Evolutionary conservation across 1,140 invertebrate genomes (phyloP), one percentile per base, ranked within the genome.

Genomic region (Popillia japonica): DNA sequence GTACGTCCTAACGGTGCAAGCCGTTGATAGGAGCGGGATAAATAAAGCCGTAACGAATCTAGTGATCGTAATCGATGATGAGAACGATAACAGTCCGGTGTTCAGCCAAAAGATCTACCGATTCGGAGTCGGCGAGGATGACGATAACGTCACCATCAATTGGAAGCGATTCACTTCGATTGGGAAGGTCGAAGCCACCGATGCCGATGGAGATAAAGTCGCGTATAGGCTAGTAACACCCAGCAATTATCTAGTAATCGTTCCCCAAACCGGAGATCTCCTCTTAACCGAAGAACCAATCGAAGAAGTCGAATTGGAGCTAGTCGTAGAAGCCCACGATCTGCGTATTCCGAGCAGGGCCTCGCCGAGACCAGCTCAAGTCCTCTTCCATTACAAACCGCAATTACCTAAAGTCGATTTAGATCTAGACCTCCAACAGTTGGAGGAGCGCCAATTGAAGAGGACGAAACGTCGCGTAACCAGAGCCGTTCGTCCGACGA

Each of bases 191-290:
- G 89, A 90, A 73, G 96, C 96, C 0, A 91, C 89, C 40, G 96
- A 98, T 86, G 94, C 92, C 0, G 96, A 98, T 85, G 95, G 94
- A 6, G 96, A 98, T 87, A 92, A 92, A 79, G 90, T 97, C 4
- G 93, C 95, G 10, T 98, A 96, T 85, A 92, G 92, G 76, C 86
- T 97, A 14, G 89, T 91, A n/a, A 91, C 92, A 0, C 92, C 93
- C 0, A 95, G 91, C 72, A 94, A 95, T 81, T 86, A 94, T 40
- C 91, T 95, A 9, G 94, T 97, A 8, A 93, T 98, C 78, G 94
- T 97, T 0, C 96, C 96, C 0, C 96, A 97, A 88, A 97, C 96
- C 0, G 96, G 96, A 0, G 94, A 97, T 84, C 86, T 98, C 0
- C 90, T 97, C 81, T 85, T 97, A 6, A 92, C 92, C 9, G 94